Evolutionary conservation across 2,888 invertebrate genomes (phyloP), one percentile per base, ranked within the genome.

Genomic region (Blastobasis lacticolella): DNA sequence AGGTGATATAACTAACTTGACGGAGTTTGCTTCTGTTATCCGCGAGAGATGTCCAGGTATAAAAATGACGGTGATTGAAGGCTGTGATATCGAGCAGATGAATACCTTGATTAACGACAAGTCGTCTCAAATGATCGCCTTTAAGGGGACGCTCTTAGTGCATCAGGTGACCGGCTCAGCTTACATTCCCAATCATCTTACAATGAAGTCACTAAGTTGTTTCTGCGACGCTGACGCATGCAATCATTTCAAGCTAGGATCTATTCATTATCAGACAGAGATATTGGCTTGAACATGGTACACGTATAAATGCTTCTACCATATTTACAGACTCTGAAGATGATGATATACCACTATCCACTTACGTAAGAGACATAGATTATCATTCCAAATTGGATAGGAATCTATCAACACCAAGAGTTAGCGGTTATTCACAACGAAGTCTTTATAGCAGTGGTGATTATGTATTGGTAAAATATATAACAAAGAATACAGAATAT

Each of bases 101-200:
- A 54, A 52, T 10, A 47, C 55, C 46, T 51, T 54, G 37, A 45
- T 59, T 58, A 52, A 56, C 48, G 52, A 57, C 40, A 53, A 56
- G 44, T 43, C 55, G 6, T 41, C 41, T 40, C 50, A 56, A 54
- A 52, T 54, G 48, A 59, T 59, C 56, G 57, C 53, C 37, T 58
- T 58, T 52, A 57, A 54, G 52, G 57, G 57, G 43, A 57, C 55
- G 49, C 49, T 54, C 46, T 56, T 56, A 54, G 54, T 58, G 45
- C 56, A 58, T 48, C 55, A 57, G 49, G 49, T 55, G 67, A 72
- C 66, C 70, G 70, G 6, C 57, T 75, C 42, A 73, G 69, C 50
- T 72, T 60, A 5, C 54, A 57, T 37, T 48, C 65, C 9, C 72
- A 69, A 53, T 54, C 70, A 62, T 61, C 64, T 51, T 65, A 54